Evolutionary conservation across 2,113 vertebrate species (phyloP).

Genomic region (Calyptommatus sinebrachiatus): DNA sequence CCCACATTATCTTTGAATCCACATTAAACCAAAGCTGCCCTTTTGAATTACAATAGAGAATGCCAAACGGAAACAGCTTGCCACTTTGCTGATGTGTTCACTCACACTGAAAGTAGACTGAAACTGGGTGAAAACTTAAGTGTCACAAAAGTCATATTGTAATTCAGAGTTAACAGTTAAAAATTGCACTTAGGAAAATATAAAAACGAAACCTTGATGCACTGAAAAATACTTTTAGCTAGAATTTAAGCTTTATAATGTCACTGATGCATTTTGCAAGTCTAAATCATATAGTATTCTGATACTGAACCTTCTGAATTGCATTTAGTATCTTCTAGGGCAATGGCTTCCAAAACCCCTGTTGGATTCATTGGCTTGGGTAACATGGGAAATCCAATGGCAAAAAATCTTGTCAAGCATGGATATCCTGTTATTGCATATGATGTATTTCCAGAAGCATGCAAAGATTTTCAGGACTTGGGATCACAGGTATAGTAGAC

Average conservation of each 20-base stretch:
- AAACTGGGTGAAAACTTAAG: too few species aligned
- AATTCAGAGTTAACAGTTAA: too few species aligned
- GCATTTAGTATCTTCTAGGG: conserved; percentile 84
- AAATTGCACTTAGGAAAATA: not conserved
- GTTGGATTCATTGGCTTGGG: conserved; percentile 96
- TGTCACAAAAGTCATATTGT: too few species aligned
- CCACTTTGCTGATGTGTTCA: too few species aligned
- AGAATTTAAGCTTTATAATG: not conserved
- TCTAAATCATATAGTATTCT: conserved; percentile 17
- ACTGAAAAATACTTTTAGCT: not conserved
- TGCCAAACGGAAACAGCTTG: too few species aligned
- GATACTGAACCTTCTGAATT: conserved; percentile 62
- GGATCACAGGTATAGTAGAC: conserved; percentile 87
- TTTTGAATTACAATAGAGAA: too few species aligned
- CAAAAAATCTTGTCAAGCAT: conserved; percentile 93
- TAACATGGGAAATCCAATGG: conserved; percentile 99
- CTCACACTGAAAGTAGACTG: too few species aligned
- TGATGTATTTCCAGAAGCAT: conserved; percentile 95
- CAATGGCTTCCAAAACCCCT: conserved; percentile 95
- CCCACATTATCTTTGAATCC: too few species aligned
- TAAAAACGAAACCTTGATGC: not conserved
- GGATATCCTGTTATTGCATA: conserved; percentile 92
- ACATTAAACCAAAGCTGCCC: too few species aligned
- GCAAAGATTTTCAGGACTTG: conserved; percentile 90
- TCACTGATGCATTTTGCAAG: not conserved